Base-by-base conservation (phyloP, 64 coral and sea anemone species). In the Acropora yongei region DNA sequence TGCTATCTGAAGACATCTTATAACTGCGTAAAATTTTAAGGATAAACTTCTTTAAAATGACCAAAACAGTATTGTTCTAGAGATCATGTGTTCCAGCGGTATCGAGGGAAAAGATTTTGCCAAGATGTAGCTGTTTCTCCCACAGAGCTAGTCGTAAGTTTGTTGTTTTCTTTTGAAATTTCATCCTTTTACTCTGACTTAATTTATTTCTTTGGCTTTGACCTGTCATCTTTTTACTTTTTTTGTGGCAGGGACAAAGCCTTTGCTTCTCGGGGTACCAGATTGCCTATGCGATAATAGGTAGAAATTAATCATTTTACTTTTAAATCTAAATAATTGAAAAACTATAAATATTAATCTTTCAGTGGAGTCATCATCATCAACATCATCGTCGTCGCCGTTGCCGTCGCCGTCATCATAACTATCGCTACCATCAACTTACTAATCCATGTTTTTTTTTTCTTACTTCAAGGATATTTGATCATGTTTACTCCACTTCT, bases 231-330 rank as follows among this genome's bases (percentile, higher is more conserved):
- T 76, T 41, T 8, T 76, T 76, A 9, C 19, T 76, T 76, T n/a
- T n/a, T 49, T 2, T 80, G 7, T 40, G 9, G 2, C 49, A 85
- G 82, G 57, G 6, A 11, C 66, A 13, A 69, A 85, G 82, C 41
- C 40, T 85, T 61, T 18, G 49, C 17, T 85, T 68, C 57, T 68
- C 82, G 18, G 82, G 82, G 44, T 85, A 85, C 49, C 82, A 85
- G 47, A 39, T 85, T 41, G 82, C 82, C 44, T 85, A 85, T 47
- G 44, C 68, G 18, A 16, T 43, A 6, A 18, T 5, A 42, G 82
- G 82, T 85, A 67, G 44, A 58, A 39, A 83, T 16, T 58, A 30
- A 30, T 30, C 30, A 30, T 30, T 30, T 30, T 30, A 30, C 30
- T 30, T 30, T 30, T 30, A 30, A 30, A 30, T 30, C 30, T 30